A percentile compares a stretch with the other conserved stretches of the same genome.
These are phyloP conservation scores for Lissonota sp. DNA, from an alignment of 2,888 invertebrate genomes.

Conservation along the genomic window DNA sequence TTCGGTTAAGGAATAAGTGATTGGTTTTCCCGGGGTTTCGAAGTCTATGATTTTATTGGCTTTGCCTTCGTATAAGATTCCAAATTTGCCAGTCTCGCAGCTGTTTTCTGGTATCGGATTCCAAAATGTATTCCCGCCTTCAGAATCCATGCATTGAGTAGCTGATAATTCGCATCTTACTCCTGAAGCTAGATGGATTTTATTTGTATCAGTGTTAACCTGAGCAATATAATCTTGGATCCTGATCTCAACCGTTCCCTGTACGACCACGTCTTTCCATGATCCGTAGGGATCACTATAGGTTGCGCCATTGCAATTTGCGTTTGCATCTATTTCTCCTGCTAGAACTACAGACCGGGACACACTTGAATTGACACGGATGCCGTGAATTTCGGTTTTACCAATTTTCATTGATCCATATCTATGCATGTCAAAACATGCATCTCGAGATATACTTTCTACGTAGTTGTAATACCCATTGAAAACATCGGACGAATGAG, in stretches of 20 bases:
- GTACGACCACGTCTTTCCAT: neutral
- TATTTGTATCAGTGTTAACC: neutral
- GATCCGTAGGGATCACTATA: slow-evolving; percentile 22
- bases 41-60: neutral
- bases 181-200: neutral
- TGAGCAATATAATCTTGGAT: slow-evolving; percentile 7
- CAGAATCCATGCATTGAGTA: neutral
- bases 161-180: neutral
- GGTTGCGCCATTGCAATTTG: neutral
- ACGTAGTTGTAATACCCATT: neutral
- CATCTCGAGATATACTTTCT: neutral
- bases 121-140: slow-evolving; percentile 8
- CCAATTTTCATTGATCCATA: neutral
- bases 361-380: neutral
- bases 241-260: neutral
- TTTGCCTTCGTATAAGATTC: neutral
- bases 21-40: neutral
- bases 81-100: neutral
- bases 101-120: neutral
- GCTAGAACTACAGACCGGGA: neutral
- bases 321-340: neutral
- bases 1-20: neutral
- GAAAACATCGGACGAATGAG: neutral
- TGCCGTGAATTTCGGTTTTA: neutral
- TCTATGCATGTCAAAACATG: neutral